Conservation (phyloP, 2,797 vertebrate genomes). For the Galago senegalensis region DNA sequence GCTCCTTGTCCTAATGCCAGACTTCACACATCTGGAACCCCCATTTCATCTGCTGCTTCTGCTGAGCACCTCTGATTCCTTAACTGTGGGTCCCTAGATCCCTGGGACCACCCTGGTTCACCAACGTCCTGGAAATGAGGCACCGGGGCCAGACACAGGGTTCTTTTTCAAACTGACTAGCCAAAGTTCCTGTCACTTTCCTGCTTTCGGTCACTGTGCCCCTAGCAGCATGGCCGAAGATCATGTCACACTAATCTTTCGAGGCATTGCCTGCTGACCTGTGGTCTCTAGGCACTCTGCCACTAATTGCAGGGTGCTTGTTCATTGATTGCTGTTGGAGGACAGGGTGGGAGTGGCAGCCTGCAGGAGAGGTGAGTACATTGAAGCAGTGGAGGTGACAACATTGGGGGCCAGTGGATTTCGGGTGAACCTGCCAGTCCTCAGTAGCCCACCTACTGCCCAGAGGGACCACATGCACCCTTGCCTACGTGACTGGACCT, state of each 20-base stretch:
- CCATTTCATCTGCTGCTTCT: not conserved
- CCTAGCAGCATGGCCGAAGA: rapidly evolving
- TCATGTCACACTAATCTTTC: rapidly evolving
- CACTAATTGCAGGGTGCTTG: rapidly evolving
- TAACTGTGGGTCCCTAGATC: rapidly evolving
- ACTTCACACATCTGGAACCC: too few species aligned
- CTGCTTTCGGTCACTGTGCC: not conserved
- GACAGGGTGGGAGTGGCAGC: rapidly evolving
- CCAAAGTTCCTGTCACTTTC: not conserved
- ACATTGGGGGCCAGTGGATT: not conserved
- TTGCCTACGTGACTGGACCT: not conserved
- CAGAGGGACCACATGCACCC: not conserved
- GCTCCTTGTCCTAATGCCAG: not conserved
- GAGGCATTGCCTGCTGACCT: rapidly evolving
- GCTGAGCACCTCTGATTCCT: not conserved
- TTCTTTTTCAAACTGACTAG: rapidly evolving
- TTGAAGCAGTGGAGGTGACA: rapidly evolving
- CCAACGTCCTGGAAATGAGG: not conserved
- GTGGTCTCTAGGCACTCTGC: too few species aligned
- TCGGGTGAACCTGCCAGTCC: not conserved
- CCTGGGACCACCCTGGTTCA: not conserved
- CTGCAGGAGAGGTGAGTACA: rapidly evolving
- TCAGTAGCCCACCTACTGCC: not conserved
- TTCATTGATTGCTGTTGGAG: rapidly evolving
- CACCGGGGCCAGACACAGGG: not conserved